Base-by-base conservation (phyloP, 2,888 invertebrate species). In the Epirrhoe tristata region DNA sequence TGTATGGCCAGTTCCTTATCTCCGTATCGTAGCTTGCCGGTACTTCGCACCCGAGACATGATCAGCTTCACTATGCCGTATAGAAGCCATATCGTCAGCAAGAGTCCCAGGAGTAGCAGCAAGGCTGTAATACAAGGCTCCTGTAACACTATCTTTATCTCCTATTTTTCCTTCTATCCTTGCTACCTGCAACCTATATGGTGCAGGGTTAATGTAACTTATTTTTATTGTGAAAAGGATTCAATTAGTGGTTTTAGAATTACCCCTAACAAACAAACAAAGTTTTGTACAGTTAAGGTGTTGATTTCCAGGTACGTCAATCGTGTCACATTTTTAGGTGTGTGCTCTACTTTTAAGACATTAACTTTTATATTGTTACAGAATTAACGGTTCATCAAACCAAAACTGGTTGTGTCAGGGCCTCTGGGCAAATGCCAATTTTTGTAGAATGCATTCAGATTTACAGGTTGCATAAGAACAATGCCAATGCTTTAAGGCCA, bases 1-100 rank as follows among this genome's bases (percentile, higher is more conserved):
- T 92, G 91, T 72, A 93, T 90, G 6, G 93, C 92, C 66, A 93
- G 77, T 67, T 93, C 93, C 73, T 93, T 93, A 81, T 93, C 93
- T 0, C 93, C 93, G 65, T 93, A 93, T 4, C 91, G 84, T 62
- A 93, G 83, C 71, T 93, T 93, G 62, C 93, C 93, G 0, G 93
- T 91, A 58, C 83, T 79, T 46, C 88, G 81, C 39, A 93, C 85
- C 7, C 90, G 83, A 0, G 93, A 91, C 89, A 93, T 88, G 62
- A 93, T 83, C 67, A 93, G 79, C 75, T 83, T 86, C 14, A 83
- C 77, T 52, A 89, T 72, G 1, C 91, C 91, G 74, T 92, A 89
- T 65, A 93, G 77, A 66, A 93, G 74, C 92, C 92, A 91, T 78
- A 81, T 74, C 57, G 85, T 82, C 16, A 86, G 59, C 71, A 93